Base-by-base conservation (phyloP, 1,140 invertebrate species). In the Latrodectus geometricus region DNA sequence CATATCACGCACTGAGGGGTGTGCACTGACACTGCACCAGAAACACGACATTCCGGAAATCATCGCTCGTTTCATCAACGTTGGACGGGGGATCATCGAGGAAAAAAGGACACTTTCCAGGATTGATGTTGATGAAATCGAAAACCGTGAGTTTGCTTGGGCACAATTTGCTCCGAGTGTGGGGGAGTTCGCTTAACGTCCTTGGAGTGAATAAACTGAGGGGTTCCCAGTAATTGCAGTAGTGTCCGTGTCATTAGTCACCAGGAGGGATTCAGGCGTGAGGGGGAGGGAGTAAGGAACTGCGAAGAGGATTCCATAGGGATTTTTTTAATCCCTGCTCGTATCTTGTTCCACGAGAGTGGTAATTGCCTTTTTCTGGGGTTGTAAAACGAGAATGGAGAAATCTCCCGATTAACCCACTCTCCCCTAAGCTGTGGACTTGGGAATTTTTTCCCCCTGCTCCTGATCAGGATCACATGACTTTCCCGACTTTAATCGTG, bases 341-440 rank as follows among this genome's bases (percentile, higher is more conserved):
- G 69, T 73, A 15, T 82, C 80, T 12, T 73, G 69, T 72, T 82
- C 52, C 20, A 65, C 52, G 70, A 61, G 80, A 69, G 80, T 70
- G 70, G 79, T 82, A 82, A 82, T 82, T 82, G 70, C 80, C 80
- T 82, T 82, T 82, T 82, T 82, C 54, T 54, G 35, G 80, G n/a
- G 80, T n/a, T 82, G 80, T 82, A 82, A 82, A 82, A 82, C 54
- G 80, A 82, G 78, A 49, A 80, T 1, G 52, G 50, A 76, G 50
- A 9, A 48, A 49, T 74, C 72, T 48, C 72, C 35, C 35, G 35
- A 35, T 35, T 35, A 35, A 35, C 35, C 35, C 35, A 35, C 35
- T 35, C 35, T 35, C 35, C 5, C 35, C 35, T 5, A 35, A 35
- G 35, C 35, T 35, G 35, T 35, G 35, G 35, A 35, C 35, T 35